These are phyloP conservation scores for Drosophila malerkotliana DNA, from an alignment of 1,140 invertebrate genomes.

Conservation along the genomic window DNA sequence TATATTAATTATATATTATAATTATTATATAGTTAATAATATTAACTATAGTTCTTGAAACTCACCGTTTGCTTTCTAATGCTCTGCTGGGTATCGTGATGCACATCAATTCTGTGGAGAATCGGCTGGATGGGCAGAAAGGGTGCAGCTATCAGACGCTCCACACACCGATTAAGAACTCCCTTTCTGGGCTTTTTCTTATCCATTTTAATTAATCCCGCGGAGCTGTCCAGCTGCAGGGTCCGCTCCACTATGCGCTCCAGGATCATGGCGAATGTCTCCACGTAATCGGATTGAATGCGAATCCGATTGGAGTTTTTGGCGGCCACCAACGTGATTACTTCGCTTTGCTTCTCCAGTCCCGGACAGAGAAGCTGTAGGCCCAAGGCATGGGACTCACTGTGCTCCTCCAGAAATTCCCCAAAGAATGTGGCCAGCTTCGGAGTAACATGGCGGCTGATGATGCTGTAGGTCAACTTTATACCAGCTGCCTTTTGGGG, in stretches of 20 bases:
- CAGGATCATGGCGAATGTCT: constrained; percentile 71
- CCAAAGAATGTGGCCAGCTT: constrained; percentile 69
- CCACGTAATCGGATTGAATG: constrained; percentile 78
- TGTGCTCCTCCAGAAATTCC: constrained; percentile 62
- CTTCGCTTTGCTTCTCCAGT: constrained; percentile 62
- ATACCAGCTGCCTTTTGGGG: constrained; percentile 77
- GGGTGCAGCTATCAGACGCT: constrained; percentile 66
- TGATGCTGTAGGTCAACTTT: constrained; percentile 76
- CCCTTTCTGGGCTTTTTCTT: constrained; percentile 64
- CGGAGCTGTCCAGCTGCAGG: constrained; percentile 45
- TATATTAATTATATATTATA: no score
- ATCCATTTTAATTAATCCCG: constrained; percentile 58
- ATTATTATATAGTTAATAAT: no score
- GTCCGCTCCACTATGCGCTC: constrained; percentile 67
- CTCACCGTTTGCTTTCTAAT: constrained; percentile 73
- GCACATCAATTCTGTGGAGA: constrained; percentile 67
- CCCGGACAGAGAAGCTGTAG: constrained; percentile 67
- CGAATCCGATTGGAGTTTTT: constrained; percentile 80
- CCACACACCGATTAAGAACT: constrained; percentile 62
- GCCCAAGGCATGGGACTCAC: constrained; percentile 69
- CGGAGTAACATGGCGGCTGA: constrained; percentile 54
- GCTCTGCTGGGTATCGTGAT: constrained; percentile 75
- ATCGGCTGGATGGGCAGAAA: constrained; percentile 72
- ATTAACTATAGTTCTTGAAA: not conserved
- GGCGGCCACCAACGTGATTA: constrained; percentile 77